These are phyloP conservation scores for Chrysolina oricalcia DNA, from an alignment of 2,888 invertebrate genomes.

Conservation along the genomic window DNA sequence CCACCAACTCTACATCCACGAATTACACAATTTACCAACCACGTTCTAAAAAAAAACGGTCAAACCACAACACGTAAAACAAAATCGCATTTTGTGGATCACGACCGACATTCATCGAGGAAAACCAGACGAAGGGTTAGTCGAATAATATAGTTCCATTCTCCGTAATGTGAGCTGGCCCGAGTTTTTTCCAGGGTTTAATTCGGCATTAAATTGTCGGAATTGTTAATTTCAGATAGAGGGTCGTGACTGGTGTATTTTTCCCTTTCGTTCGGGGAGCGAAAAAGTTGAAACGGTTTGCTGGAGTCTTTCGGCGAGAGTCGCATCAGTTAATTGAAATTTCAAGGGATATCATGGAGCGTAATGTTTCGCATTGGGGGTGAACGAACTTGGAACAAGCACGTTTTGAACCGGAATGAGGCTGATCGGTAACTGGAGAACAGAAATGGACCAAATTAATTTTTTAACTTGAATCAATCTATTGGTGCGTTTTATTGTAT, in stretches of 20 bases:
- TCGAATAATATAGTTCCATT: conserved; percentile 17
- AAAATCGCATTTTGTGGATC: conserved; percentile 1
- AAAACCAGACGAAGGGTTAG: conserved; percentile 13
- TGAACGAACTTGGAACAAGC: not conserved
- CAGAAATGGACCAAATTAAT: not conserved
- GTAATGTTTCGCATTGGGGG: conserved; percentile 6
- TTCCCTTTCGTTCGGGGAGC: conserved; percentile 35
- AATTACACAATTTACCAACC: not conserved
- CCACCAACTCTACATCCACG: too few relatives aligned
- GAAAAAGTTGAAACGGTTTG: conserved; percentile 18
- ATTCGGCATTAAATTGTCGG: conserved; percentile 49
- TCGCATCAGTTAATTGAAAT: conserved; percentile 16
- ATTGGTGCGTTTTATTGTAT: too few relatives aligned
- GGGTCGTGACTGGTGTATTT: conserved; percentile 38
- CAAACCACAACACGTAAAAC: not conserved
- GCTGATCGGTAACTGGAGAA: not conserved
- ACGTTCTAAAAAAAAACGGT: not conserved
- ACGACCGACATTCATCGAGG: conserved; percentile 4
- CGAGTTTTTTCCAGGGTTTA: conserved; percentile 34
- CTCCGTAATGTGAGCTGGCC: not conserved
- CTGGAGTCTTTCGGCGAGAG: not conserved
- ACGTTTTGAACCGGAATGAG: not conserved
- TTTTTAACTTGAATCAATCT: too few relatives aligned
- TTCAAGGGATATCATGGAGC: conserved; percentile 7
- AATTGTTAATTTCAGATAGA: conserved; percentile 47